Evolutionary conservation across 2,113 vertebrate species (phyloP), one percentile per base, ranked within the genome.

Genomic region (Hippocampus guttulatus): DNA sequence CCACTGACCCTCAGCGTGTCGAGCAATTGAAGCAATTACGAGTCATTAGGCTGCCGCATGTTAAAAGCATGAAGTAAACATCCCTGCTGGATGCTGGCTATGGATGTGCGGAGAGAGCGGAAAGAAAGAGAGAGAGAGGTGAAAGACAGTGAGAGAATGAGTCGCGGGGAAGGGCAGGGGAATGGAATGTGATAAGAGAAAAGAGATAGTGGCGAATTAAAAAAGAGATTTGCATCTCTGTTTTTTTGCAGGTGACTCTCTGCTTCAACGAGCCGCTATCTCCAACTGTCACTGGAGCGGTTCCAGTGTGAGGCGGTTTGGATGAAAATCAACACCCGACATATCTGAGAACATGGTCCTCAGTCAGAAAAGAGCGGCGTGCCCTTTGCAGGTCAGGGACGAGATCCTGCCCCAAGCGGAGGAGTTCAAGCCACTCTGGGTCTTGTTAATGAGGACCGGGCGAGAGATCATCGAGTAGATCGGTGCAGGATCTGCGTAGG

Each of bases 1-100:
- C 61, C 55, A 71, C 40, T 49, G 5, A 20, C 49, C 75, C 52
- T 60, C 38, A 62, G 70, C 68, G 86, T 58, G 10, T 87, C 85
- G 87, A 77, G 58, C 64, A 15, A 60, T 81, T 68, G 25, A 75
- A 80, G 75, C 86, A 90, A 91, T 92, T 91, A 92, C 81, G 75
- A 23, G 68, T 88, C 88, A 90, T 91, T 89, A 85, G 65, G 75
- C 75, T 40, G 5, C 61, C 38, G 61, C 67, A 69, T 16, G 80
- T 86, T 81, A 79, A 85, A 87, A 74, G 80, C 71, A 61, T 73
- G 27, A 76, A 77, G 79, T 82, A 90, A 88, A 87, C 88, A 91
- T 88, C 88, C 90, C 80, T 5, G 41, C 61, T 45, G 33, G 38
- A 70, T 49, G 41, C 70, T 45, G 45, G 74, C 63, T 54, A 73